Percentiles rank a stretch among this genome's conserved stretches.
Conservation (phyloP, 2,888 invertebrate species). For the Sinelater perroti region DNA sequence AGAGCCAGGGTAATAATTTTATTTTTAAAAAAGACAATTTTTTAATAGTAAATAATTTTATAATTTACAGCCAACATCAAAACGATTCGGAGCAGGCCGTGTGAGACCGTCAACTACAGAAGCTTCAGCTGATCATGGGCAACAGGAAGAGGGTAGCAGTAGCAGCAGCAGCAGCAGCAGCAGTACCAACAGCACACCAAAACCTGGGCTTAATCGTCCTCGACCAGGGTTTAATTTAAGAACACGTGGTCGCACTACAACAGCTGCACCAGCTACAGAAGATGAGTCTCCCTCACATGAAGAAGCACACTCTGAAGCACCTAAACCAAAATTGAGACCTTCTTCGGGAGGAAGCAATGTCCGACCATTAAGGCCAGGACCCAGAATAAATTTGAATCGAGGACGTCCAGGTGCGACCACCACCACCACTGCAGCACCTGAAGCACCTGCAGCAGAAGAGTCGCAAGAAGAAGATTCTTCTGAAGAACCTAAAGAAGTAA, state of each 20-base stretch:
- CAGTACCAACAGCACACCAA: slow-evolving; percentile 56
- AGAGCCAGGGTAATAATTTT: slow-evolving; percentile 53
- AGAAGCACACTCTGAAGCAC: slow-evolving; percentile 48
- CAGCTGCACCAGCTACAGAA: slow-evolving; percentile 49
- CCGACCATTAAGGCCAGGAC: slow-evolving; percentile 72
- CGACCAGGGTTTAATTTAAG: slow-evolving; percentile 61
- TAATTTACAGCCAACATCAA: slow-evolving; percentile 48
- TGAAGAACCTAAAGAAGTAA: slow-evolving; percentile 53
- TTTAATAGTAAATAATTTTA: background rate
- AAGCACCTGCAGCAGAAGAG: slow-evolving; percentile 58
- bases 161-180: too few relatives aligned
- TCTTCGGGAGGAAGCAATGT: slow-evolving; percentile 56
- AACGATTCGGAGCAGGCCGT: slow-evolving; percentile 54
- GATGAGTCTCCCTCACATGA: slow-evolving; percentile 42
- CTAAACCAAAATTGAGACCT: slow-evolving; percentile 57
- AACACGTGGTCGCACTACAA: slow-evolving; percentile 53
- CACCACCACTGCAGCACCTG: slow-evolving; percentile 62
- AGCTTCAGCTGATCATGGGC: slow-evolving; percentile 58
- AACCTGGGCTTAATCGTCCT: slow-evolving; percentile 60
- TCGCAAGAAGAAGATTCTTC: slow-evolving; percentile 61
- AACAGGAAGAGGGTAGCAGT: slow-evolving; percentile 58
- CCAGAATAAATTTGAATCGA: slow-evolving; percentile 69
- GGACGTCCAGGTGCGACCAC: slow-evolving; percentile 61
- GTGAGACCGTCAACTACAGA: slow-evolving; percentile 57
- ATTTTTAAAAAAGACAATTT: too few relatives aligned